Percentiles rank a stretch among this genome's conserved stretches.
Conservation (phyloP, 1,140 invertebrate species). For the Zaprionus ornatus region DNA sequence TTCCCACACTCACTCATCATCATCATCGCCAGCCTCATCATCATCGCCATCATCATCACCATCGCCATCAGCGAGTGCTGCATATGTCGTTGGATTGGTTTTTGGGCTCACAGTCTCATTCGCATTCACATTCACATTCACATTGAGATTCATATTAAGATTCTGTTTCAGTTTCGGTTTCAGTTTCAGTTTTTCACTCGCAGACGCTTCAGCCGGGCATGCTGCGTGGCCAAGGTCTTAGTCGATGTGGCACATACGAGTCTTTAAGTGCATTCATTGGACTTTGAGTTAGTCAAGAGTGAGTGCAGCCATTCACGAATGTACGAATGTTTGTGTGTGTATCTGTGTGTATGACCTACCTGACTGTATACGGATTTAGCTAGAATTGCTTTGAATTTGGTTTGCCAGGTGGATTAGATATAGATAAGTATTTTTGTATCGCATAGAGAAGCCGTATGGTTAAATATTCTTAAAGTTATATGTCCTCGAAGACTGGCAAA, state of each 20-base stretch:
- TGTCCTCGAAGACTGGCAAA: too few species aligned
- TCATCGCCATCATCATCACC: slow-evolving; percentile 4
- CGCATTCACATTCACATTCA: background rate
- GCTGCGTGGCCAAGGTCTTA: slow-evolving; percentile 25
- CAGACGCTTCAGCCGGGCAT: background rate
- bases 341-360: background rate
- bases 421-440: too few species aligned
- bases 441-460: too few species aligned
- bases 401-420: background rate
- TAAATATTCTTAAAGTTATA: too few species aligned
- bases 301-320: slow-evolving; percentile 4
- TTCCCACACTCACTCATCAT: slow-evolving; percentile 22
- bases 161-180: slow-evolving; percentile 9
- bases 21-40: slow-evolving; percentile 10
- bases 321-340: background rate
- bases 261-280: slow-evolving; percentile 31
- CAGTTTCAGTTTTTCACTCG: slow-evolving; percentile 1
- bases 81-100: slow-evolving; percentile 47
- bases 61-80: slow-evolving; percentile 24
- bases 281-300: slow-evolving; percentile 4
- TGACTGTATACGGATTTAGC: background rate
- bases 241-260: background rate
- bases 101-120: slow-evolving; percentile 28
- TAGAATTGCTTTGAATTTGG: background rate
- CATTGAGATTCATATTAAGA: background rate